A percentile compares a stretch with the other conserved stretches of the same genome.
Conservation (phyloP, 2,113 vertebrate species). For the Sturnira hondurensis region DNA sequence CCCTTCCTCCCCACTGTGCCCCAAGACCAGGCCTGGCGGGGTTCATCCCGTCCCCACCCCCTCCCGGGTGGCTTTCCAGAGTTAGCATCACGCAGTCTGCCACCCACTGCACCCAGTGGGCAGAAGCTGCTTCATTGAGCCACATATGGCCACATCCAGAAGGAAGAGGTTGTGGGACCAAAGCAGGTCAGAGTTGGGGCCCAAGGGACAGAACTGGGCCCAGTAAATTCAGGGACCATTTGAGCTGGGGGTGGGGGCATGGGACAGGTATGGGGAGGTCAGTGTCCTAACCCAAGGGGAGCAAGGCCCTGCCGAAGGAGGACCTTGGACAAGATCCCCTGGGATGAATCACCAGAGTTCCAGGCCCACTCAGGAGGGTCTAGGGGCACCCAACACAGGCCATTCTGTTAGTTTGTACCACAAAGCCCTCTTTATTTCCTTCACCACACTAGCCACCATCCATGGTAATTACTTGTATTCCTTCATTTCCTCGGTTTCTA, state of each 20-base stretch:
- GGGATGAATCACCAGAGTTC: not conserved
- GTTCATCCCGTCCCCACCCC: not conserved
- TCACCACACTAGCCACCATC: not conserved
- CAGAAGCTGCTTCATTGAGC: not conserved
- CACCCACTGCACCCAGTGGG: not conserved
- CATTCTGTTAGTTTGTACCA: not conserved
- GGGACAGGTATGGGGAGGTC: too few species aligned
- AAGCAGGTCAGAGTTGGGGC: not conserved
- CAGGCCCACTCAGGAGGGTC: not conserved
- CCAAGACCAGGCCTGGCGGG: fast-evolving
- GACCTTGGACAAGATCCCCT: too few species aligned
- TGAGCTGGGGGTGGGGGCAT: fast-evolving
- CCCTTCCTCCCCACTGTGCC: not conserved
- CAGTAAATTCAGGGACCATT: fast-evolving
- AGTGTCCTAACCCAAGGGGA: too few species aligned
- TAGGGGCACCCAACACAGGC: not conserved
- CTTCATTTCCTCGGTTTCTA: not conserved
- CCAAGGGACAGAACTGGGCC: fast-evolving
- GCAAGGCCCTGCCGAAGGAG: too few species aligned
- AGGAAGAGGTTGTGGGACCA: fast-evolving
- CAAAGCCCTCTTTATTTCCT: not conserved
- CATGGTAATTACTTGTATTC: too few species aligned
- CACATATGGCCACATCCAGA: too few species aligned
- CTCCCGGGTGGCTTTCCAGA: fast-evolving
- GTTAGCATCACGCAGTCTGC: fast-evolving